Evolutionary conservation across 2,888 invertebrate species (phyloP).

Genomic region (Tetragonisca angustula): DNA sequence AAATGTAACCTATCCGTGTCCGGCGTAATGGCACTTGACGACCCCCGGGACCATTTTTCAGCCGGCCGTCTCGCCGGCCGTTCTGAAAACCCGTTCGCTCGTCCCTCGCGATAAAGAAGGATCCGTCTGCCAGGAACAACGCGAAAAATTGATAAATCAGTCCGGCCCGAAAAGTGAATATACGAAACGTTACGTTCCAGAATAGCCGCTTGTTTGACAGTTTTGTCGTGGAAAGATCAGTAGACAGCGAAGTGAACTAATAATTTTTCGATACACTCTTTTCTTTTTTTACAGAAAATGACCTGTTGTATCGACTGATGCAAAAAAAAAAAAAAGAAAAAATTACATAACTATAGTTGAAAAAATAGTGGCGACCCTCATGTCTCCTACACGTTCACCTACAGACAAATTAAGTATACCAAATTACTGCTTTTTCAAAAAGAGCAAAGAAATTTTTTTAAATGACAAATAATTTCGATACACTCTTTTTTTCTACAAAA

Average conservation of each 20-base stretch:
- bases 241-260: not conserved
- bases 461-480: no score
- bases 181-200: not conserved
- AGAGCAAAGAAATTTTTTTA: no score
- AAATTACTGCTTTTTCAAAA: no score
- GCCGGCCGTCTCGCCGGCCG: slow-evolving; percentile 7
- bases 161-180: not conserved
- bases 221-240: not conserved
- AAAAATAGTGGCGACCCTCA: no score
- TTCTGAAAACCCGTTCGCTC: slow-evolving; percentile 25
- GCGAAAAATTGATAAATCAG: slow-evolving; percentile 52
- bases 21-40: slow-evolving; percentile 57
- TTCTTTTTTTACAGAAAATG: no score
- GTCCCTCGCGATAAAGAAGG: slow-evolving; percentile 32
- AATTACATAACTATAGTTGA: no score
- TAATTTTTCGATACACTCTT: no score
- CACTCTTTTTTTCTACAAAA: no score
- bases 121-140: slow-evolving; percentile 25
- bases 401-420: no score
- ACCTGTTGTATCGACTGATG: no score
- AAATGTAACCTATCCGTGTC: slow-evolving; percentile 70
- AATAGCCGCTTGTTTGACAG: not conserved
- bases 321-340: no score
- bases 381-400: no score
- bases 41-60: slow-evolving; percentile 60